Evolutionary conservation across 2,113 vertebrate genomes (phyloP).

Genomic region (Pseudolaguvia tuberculata): DNA sequence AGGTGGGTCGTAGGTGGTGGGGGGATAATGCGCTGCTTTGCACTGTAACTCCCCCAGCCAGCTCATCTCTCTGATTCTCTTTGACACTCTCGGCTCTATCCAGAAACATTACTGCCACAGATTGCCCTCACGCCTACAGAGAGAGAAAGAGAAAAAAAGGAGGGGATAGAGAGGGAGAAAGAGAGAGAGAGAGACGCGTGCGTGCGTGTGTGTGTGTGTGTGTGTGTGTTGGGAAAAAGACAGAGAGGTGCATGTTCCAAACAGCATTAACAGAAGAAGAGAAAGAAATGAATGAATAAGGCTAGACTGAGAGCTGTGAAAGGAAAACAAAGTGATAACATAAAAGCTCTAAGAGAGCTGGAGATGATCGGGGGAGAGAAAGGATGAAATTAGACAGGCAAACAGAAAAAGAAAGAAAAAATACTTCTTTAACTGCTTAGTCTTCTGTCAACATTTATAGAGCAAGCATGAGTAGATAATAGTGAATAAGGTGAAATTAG

Average conservation of each 20-base stretch:
- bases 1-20: background rate
- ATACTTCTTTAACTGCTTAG: slow-evolving; percentile 34
- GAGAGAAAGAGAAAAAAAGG: slow-evolving; percentile 3
- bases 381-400: slow-evolving; percentile 2
- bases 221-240: slow-evolving; percentile 10
- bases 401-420: slow-evolving; percentile 27
- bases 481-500: slow-evolving; percentile 19
- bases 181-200: background rate
- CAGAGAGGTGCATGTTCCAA: slow-evolving; percentile 27
- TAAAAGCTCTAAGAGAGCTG: slow-evolving; percentile 6
- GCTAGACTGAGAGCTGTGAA: slow-evolving; percentile 19
- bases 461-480: slow-evolving; percentile 51
- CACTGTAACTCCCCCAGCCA: slow-evolving; percentile 61
- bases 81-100: slow-evolving; percentile 65
- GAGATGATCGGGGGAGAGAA: slow-evolving; percentile 13
- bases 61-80: slow-evolving; percentile 67
- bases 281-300: slow-evolving; percentile 28
- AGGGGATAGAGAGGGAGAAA: slow-evolving; percentile 8
- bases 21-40: slow-evolving; percentile 60
- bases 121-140: slow-evolving; percentile 46
- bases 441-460: slow-evolving; percentile 41
- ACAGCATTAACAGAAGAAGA: slow-evolving; percentile 32
- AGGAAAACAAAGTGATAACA: slow-evolving; percentile 25
- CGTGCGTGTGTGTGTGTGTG: background rate
- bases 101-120: slow-evolving; percentile 65